A percentile compares a stretch with the other conserved stretches of the same genome.
Conservation (phyloP, 2,113 vertebrate species). For the Thinocorus orbignyianus region DNA sequence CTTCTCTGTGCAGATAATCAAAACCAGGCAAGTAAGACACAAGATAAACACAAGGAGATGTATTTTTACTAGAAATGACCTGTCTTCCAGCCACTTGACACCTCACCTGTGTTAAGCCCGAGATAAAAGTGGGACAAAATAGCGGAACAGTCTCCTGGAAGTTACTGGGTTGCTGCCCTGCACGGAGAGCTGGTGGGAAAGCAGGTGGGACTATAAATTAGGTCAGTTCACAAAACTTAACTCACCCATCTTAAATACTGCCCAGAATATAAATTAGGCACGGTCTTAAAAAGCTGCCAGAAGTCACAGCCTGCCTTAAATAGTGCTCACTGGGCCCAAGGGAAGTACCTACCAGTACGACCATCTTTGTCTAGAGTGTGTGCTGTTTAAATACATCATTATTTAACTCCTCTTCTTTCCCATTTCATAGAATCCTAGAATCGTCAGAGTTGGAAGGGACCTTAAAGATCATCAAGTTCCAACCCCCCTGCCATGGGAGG, state of each 20-base stretch:
- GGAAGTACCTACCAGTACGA: background rate
- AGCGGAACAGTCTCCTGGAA: no score
- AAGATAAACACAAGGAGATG: background rate
- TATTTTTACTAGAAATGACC: background rate
- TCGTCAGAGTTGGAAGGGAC: no score
- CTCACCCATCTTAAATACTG: background rate
- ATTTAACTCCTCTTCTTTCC: background rate
- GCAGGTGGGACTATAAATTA: background rate
- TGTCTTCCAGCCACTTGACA: background rate
- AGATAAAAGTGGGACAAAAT: background rate
- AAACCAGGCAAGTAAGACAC: background rate
- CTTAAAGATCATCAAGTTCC: no score
- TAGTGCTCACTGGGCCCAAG: background rate
- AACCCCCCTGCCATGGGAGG: no score
- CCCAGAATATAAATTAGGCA: background rate
- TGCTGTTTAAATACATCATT: background rate
- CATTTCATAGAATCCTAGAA: no score
- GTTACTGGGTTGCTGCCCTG: background rate
- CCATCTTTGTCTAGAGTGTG: background rate
- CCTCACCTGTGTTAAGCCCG: background rate
- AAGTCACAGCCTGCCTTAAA: background rate
- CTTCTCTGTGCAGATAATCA: background rate
- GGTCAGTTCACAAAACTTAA: background rate
- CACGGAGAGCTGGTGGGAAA: background rate
- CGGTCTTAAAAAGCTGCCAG: background rate